phyloP scores from a whole-genome alignment of 2,113 vertebrate genomes.

The Saccopteryx leptura region DNA sequence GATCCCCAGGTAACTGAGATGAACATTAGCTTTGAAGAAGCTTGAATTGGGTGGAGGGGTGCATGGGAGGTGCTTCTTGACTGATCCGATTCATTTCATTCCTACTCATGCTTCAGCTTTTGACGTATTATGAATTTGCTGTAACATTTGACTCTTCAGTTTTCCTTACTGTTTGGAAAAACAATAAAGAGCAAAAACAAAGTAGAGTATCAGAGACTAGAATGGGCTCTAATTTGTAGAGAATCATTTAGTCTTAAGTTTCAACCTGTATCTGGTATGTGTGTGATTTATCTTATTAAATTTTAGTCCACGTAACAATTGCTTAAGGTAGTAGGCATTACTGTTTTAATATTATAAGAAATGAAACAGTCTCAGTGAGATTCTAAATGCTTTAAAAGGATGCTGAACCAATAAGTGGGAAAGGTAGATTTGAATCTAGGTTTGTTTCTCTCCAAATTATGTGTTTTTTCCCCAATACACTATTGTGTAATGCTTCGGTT shows the following conservation, averaged over 20 bases:
- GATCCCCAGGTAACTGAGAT: neutral
- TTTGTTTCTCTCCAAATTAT: neutral
- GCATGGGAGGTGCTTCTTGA: neutral
- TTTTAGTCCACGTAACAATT: neutral
- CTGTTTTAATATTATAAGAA: conserved; percentile 11
- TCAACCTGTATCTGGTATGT: neutral
- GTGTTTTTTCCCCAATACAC: neutral
- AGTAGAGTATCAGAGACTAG: neutral
- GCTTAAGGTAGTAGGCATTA: neutral
- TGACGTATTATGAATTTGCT: neutral
- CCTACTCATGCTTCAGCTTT: neutral
- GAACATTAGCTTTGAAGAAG: neutral
- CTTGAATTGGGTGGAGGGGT: neutral
- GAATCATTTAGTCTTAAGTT: neutral
- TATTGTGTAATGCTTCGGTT: neutral
- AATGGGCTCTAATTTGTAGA: neutral
- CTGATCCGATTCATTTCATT: neutral
- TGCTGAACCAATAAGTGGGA: neutral
- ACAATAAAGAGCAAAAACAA: neutral
- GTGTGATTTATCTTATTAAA: neutral
- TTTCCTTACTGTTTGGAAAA: conserved; percentile 3
- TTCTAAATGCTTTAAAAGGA: conserved; percentile 25
- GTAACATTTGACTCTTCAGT: neutral
- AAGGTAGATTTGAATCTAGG: conserved; percentile 1
- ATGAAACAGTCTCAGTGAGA: neutral